Base-by-base conservation (phyloP, 1,140 invertebrate species). In the Hylyphantes graminicola region DNA sequence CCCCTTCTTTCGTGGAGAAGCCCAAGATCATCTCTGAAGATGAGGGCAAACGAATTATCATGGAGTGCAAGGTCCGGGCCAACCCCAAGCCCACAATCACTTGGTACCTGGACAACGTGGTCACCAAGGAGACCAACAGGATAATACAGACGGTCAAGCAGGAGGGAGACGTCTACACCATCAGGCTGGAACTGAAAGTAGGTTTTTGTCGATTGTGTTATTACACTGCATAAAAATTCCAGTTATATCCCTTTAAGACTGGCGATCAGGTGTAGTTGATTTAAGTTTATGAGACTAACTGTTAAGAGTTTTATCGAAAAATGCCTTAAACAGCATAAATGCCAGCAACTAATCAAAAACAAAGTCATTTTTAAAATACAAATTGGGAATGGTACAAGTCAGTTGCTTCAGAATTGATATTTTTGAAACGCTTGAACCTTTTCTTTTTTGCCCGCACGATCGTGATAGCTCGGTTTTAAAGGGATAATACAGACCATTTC, bases 1-100 rank as follows among this genome's bases (percentile, higher is more conserved):
- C 97, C 13, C 98, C 98, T 76, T 97, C 95, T n/a, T 99, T 99
- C 90, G 93, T 97, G 61, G 97, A 98, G 89, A 99, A 99, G 90
- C 98, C 98, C 17, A 92, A 94, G 86, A 98, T 98, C 87, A 94
- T 95, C 86, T 98, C 98, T 0, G 95, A 97, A 90, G 94, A 98
- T 88, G 95, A 96, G 88, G 97, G 97, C 8, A 97, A 98, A 92
- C 91, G 98, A 65, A 96, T 99, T n/a, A 93, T 98, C 68, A 98
- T 99, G 96, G 97, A 98, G 89, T 98, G 97, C 90, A 95, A 95
- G 89, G 95, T 98, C 0, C 96, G 94, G 87, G 96, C 98, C 55
- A 95, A 96, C 88, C 96, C 97, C 0, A 96, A 96, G 90, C 97
- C 98, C 19, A 94, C 93, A 55, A 96, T 98, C 74, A 92, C 95